Conservation (phyloP, 2,113 vertebrate species). For the Euleptes europaea region DNA sequence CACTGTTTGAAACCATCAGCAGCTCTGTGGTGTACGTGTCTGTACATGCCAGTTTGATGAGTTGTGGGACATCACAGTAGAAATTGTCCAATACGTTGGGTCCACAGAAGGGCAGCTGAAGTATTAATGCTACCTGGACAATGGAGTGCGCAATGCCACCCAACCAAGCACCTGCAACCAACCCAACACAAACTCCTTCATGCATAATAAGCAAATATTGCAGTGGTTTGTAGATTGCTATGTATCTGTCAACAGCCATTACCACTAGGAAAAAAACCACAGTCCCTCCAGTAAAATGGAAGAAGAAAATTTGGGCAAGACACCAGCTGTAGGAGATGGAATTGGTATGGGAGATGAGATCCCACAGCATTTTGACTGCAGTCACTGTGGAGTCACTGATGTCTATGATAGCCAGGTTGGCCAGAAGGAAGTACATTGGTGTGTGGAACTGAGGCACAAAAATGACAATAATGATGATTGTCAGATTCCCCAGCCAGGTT, state of each 20-base stretch:
- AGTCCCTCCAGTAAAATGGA: slow-evolving; percentile 14
- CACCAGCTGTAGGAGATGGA: slow-evolving; percentile 8
- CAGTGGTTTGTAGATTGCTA: slow-evolving; percentile 23
- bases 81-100: slow-evolving; percentile 27
- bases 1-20: slow-evolving; percentile 35
- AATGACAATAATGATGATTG: neutral
- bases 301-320: slow-evolving; percentile 8
- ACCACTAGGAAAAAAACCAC: slow-evolving; percentile 8
- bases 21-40: slow-evolving; percentile 8
- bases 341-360: neutral
- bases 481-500: slow-evolving; percentile 22
- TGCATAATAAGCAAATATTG: slow-evolving; percentile 26
- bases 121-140: slow-evolving; percentile 18
- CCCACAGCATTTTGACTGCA: neutral
- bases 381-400: neutral
- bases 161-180: slow-evolving; percentile 15
- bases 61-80: slow-evolving; percentile 30
- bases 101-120: slow-evolving; percentile 18
- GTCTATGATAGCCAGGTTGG: slow-evolving; percentile 8
- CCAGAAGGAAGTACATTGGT: slow-evolving; percentile 31
- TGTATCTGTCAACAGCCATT: slow-evolving; percentile 17
- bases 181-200: neutral
- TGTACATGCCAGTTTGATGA: slow-evolving; percentile 27
- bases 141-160: slow-evolving; percentile 26
- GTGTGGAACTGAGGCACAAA: neutral